Conservation (phyloP, 2,888 invertebrate genomes). For the Pachydiplax longipennis region DNA sequence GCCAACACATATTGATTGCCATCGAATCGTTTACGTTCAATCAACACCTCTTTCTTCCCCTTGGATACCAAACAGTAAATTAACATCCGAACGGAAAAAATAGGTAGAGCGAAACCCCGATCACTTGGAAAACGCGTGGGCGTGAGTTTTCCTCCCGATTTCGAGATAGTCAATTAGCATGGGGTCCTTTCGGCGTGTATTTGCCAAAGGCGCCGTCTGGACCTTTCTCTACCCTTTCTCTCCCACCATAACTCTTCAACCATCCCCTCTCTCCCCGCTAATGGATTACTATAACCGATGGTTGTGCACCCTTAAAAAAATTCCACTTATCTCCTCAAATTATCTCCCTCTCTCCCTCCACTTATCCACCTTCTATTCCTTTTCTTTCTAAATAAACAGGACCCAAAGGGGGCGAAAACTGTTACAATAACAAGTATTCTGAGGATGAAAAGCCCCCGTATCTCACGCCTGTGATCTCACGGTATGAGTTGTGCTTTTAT, state of each 20-base stretch:
- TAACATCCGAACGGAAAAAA: background rate
- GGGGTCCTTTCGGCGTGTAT: background rate
- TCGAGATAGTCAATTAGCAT: background rate
- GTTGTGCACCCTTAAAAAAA: background rate
- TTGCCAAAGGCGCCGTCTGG: conserved; percentile 13
- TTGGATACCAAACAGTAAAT: background rate
- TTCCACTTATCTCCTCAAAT: background rate
- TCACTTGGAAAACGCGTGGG: background rate
- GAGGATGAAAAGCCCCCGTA: background rate
- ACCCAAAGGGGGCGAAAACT: background rate
- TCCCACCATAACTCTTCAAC: background rate
- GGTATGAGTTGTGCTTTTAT: too few relatives aligned
- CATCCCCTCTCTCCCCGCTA: background rate
- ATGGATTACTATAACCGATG: background rate
- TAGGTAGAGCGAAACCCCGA: too few relatives aligned
- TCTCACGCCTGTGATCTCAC: too few relatives aligned
- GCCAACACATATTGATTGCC: too few relatives aligned
- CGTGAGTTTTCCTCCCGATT: background rate
- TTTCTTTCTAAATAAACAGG: background rate
- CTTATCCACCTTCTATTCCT: background rate
- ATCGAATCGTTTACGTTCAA: too few relatives aligned
- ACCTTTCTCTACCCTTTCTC: background rate
- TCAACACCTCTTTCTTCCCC: background rate
- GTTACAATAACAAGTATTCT: background rate
- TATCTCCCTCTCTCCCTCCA: background rate